These are phyloP conservation scores for Hycleus cichorii DNA, from an alignment of 1,140 invertebrate genomes.

Conservation along the genomic window DNA sequence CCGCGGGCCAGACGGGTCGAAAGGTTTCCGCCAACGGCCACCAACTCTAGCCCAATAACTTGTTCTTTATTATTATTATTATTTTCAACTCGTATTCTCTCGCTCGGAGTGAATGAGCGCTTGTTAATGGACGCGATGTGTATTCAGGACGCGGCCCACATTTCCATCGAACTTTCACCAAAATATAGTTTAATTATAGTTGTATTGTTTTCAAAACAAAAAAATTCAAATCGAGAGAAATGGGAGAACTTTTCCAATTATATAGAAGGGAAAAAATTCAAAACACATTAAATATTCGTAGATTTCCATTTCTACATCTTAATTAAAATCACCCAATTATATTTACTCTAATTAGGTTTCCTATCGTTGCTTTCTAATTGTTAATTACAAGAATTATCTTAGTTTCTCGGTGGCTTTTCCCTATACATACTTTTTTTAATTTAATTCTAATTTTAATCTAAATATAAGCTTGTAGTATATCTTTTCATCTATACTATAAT, in stretches of 20 bases:
- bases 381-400: background rate
- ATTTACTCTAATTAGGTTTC: background rate
- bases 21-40: conserved; percentile 55
- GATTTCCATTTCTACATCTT: background rate
- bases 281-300: background rate
- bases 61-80: background rate
- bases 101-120: background rate
- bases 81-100: background rate
- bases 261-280: no score
- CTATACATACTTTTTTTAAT: background rate
- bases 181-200: conserved; percentile 2
- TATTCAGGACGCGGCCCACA: conserved; percentile 5
- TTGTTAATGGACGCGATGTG: background rate
- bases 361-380: background rate
- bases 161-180: conserved; percentile 4
- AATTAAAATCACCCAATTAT: background rate
- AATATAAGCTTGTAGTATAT: background rate
- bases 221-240: background rate
- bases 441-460: background rate
- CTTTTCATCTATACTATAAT: background rate
- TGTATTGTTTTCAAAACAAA: background rate
- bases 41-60: conserved; percentile 3
- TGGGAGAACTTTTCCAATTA: background rate
- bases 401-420: background rate
- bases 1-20: conserved; percentile 74